Evolutionary conservation across 2,113 vertebrate genomes (phyloP), one percentile per base, ranked within the genome.

Genomic region (Amphiprion ocellaris): DNA sequence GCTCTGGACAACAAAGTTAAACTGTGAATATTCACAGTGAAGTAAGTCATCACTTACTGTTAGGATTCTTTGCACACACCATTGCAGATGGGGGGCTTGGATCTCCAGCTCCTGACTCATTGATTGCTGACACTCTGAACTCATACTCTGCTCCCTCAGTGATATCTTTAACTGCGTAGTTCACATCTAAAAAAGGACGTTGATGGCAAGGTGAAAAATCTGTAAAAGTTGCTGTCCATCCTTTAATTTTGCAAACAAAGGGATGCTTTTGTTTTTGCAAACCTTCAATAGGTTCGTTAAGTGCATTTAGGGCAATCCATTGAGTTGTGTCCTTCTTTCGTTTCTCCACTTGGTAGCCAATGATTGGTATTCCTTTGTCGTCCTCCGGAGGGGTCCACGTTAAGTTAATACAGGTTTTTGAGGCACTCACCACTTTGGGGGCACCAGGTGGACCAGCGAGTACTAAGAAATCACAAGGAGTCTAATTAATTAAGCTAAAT

Each of bases 71-170:
- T 3, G 96, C 96, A 78, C 94, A 96, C 81, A 90, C 87, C 3
- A 96, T 92, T 47, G 87, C 86, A 0, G 95, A 97, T 0, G 96
- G 94, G 0, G 87, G 87, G 39, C 97, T 97, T 11, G 91, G 90
- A n/a, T 97, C 95, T 56, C 97, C 97, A 0, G 76, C 8, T 10
- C 96, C 97, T 0, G 96, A 94, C 58, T 92, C 90, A 66, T 96
- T 96, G 83, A 98, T 92, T 1, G 96, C 96, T 3, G 93, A 93
- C 89, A 99, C 95, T 0, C 96, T 95, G 75, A 98, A 99, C 77
- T 98, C 95, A 0, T 97, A 97, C 70, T 95, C 95, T 54, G 95
- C 74, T 30, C 96, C 97, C 14, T 94, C 95, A 53, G 93, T 92
- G 52, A 98, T 23, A n/a, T 91, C 90, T 11, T 64, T 91, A n/a